A percentile compares a stretch with the other conserved stretches of the same genome.
Evolutionary conservation across 2,113 vertebrate species (phyloP).

Genomic region (Lophotis ruficrista): DNA sequence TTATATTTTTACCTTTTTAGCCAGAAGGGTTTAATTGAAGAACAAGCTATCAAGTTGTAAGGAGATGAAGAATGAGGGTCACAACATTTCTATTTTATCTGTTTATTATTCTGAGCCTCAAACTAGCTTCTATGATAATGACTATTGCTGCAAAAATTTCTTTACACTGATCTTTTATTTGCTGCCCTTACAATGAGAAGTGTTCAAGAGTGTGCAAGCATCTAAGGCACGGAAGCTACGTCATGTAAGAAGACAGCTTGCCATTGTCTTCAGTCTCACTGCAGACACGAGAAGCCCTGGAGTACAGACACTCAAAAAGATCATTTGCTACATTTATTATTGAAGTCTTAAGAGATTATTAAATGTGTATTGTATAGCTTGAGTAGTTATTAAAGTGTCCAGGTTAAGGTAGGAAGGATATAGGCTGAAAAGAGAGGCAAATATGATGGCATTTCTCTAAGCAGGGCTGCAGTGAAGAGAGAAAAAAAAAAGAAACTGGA

Average conservation of each 20-base stretch:
- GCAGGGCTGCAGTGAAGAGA: background rate
- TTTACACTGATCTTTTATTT: constrained; percentile 60
- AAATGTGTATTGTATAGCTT: background rate
- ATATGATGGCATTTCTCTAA: background rate
- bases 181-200: constrained; percentile 41
- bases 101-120: constrained; percentile 52
- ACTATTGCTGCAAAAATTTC: constrained; percentile 54
- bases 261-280: background rate
- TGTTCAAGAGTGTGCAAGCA: constrained; percentile 40
- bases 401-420: background rate
- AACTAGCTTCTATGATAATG: constrained; percentile 60
- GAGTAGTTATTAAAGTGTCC: background rate
- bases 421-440: background rate
- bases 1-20: constrained; percentile 48
- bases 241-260: background rate
- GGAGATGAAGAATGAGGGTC: constrained; percentile 60
- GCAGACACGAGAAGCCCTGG: background rate
- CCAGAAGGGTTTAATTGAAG: constrained; percentile 63
- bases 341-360: constrained; percentile 1
- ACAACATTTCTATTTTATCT: constrained; percentile 58
- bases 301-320: background rate
- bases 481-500: too few relatives aligned
- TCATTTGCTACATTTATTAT: background rate
- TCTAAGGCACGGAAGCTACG: constrained; percentile 8
- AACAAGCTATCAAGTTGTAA: constrained; percentile 54